Conservation (phyloP, 1,140 invertebrate genomes). For the Oryctes rhinoceros region DNA sequence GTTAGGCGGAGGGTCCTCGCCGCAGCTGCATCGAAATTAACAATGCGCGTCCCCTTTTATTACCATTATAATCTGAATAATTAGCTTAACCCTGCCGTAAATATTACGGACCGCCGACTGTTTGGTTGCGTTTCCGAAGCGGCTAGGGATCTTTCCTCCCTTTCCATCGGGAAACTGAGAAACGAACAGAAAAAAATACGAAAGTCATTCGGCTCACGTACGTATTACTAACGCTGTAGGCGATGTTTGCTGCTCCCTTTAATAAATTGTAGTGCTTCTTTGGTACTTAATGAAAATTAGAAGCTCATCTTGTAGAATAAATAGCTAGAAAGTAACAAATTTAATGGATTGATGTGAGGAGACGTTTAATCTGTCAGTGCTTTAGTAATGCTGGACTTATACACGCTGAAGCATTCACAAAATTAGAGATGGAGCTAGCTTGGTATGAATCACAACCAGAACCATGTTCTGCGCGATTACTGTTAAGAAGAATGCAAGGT, state of each 20-base stretch:
- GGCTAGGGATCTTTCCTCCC: neutral
- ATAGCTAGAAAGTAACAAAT: too few species aligned
- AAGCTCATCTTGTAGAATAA: too few species aligned
- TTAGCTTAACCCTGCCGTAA: conserved; percentile 3
- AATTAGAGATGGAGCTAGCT: too few species aligned
- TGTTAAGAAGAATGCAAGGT: too few species aligned
- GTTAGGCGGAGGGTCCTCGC: neutral
- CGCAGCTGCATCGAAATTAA: conserved; percentile 1
- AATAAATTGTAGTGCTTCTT: neutral
- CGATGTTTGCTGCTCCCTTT: neutral
- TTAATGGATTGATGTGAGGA: too few species aligned
- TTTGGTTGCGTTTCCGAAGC: neutral
- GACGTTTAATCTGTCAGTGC: too few species aligned
- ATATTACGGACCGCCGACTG: neutral
- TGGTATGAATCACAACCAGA: too few species aligned
- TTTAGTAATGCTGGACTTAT: too few species aligned
- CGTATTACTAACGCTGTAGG: neutral
- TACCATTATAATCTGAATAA: conserved; percentile 16
- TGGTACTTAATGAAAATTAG: too few species aligned
- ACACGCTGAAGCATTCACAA: too few species aligned
- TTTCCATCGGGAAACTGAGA: neutral
- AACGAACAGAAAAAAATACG: neutral
- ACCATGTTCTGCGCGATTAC: too few species aligned
- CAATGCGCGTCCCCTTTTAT: neutral
- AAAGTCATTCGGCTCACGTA: neutral